phyloP scores from a whole-genome alignment of 2,797 vertebrate species.

The Enteromius trimaculatus region DNA sequence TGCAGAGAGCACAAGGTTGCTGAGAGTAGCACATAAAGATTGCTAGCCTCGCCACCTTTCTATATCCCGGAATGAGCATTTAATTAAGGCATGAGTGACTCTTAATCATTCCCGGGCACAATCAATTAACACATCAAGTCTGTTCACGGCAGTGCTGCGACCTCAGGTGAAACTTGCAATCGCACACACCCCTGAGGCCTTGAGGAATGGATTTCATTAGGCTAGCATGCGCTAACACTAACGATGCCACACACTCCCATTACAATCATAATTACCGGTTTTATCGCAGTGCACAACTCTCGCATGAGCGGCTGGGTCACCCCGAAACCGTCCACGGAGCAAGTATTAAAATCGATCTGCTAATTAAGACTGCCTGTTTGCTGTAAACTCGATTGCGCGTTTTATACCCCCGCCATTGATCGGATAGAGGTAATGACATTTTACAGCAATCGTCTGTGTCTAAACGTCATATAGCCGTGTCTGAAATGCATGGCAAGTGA shows the following conservation, averaged over 20 bases:
- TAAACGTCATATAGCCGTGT: constrained; percentile 11
- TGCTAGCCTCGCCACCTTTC: constrained; percentile 54
- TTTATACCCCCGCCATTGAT: constrained; percentile 38
- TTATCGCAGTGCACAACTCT: constrained; percentile 34
- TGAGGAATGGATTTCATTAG: constrained; percentile 77
- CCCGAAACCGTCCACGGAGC: constrained; percentile 49
- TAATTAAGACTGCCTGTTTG: constrained; percentile 61
- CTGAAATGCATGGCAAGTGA: constrained; percentile 6
- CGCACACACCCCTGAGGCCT: constrained; percentile 62
- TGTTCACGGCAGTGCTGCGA: constrained; percentile 51
- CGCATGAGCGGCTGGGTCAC: constrained; percentile 49
- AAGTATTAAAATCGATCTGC: constrained; percentile 56
- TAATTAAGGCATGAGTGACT: constrained; percentile 78
- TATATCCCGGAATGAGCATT: constrained; percentile 70
- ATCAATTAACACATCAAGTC: constrained; percentile 74
- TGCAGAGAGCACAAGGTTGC: constrained; percentile 39
- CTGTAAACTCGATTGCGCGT: constrained; percentile 55
- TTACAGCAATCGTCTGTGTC: constrained; percentile 28
- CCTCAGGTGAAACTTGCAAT: constrained; percentile 73
- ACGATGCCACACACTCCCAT: constrained; percentile 69
- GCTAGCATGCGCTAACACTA: constrained; percentile 64
- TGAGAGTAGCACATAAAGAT: constrained; percentile 56
- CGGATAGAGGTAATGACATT: constrained; percentile 5
- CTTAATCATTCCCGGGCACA: constrained; percentile 77
- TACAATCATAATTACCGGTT: constrained; percentile 61